Conservation (phyloP, 2,797 vertebrate genomes). For the Pelodytes ibericus region DNA sequence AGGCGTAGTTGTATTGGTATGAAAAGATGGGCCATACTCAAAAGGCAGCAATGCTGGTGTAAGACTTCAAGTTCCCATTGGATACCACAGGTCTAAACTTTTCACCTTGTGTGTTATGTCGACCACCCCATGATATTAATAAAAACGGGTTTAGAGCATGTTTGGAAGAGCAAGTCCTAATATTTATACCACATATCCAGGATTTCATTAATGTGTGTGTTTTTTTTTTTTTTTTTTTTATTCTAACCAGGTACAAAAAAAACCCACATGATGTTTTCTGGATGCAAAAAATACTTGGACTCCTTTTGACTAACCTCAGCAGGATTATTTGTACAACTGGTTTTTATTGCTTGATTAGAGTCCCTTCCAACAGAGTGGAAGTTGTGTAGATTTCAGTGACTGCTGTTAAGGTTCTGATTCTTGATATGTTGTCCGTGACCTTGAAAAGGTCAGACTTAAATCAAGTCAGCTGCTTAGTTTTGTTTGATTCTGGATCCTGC, state of each 20-base stretch:
- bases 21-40: too few species aligned
- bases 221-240: too few species aligned
- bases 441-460: neutral
- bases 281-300: neutral
- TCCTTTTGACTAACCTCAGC: neutral
- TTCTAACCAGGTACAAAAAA: neutral
- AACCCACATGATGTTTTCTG: neutral
- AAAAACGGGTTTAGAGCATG: neutral
- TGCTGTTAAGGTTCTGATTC: neutral
- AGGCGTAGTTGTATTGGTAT: too few species aligned
- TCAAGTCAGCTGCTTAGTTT: slow-evolving; percentile 19
- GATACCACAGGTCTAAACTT: slow-evolving; percentile 10
- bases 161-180: neutral
- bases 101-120: neutral
- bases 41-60: too few species aligned
- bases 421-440: slow-evolving; percentile 10
- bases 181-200: neutral
- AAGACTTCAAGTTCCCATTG: too few species aligned
- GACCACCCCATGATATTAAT: neutral
- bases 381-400: neutral
- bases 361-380: neutral
- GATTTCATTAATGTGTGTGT: too few species aligned
- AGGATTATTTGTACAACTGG: slow-evolving; percentile 7
- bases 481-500: slow-evolving; percentile 8
- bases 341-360: neutral